Conservation (phyloP, 37 sponge, comb jelly and placozoan species). For the Crambe crambe region DNA sequence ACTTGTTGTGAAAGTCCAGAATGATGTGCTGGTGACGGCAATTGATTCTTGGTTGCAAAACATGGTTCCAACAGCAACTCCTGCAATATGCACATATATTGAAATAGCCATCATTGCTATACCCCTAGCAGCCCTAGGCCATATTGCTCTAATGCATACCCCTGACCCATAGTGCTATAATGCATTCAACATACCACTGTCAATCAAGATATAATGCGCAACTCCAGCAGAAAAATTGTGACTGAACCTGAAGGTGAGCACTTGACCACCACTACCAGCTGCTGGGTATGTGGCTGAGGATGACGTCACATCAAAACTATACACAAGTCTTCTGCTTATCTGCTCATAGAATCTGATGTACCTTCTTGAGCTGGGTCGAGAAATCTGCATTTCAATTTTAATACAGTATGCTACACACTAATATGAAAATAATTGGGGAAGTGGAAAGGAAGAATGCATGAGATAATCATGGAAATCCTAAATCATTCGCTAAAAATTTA, state of each 20-base stretch:
- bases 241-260: neutral
- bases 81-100: no score
- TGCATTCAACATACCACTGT: neutral
- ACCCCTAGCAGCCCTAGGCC: no score
- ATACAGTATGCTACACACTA: no score
- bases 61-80: conserved; percentile 6
- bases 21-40: neutral
- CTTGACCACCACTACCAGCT: neutral
- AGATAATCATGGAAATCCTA: no score
- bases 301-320: neutral
- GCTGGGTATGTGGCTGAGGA: neutral
- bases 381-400: neutral
- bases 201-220: neutral
- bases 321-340: neutral
- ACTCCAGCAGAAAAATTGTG: neutral
- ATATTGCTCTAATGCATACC: neutral
- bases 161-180: neutral
- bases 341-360: conserved; percentile 4
- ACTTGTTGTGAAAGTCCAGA: conserved; percentile 2
- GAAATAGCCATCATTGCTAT: no score
- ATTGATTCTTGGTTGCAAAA: conserved; percentile 19
- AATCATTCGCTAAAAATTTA: no score
- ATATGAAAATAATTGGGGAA: neutral
- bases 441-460: no score
- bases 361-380: neutral